Conservation (phyloP, 2,797 vertebrate species). For the Odontamblyopus rebecca region DNA sequence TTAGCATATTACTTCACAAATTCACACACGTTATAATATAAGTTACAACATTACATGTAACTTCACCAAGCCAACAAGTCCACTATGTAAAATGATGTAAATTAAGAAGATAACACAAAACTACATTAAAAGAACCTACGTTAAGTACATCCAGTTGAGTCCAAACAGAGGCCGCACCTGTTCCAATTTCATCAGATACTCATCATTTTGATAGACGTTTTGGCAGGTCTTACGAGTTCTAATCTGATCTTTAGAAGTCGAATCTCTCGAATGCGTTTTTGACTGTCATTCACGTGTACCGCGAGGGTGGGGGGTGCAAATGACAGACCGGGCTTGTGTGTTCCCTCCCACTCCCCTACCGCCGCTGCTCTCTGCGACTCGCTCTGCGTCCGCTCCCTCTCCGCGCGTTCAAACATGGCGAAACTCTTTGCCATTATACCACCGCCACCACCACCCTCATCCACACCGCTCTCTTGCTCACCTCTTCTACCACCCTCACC, state of each 20-base stretch:
- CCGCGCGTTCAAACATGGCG: slow-evolving; percentile 70
- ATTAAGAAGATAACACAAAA: too few species aligned
- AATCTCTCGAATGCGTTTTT: neutral
- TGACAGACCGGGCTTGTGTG: slow-evolving; percentile 36
- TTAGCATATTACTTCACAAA: neutral
- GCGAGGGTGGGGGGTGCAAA: slow-evolving; percentile 14
- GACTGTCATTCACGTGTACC: slow-evolving; percentile 5
- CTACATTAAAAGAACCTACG: too few species aligned
- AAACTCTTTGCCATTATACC: slow-evolving; percentile 59
- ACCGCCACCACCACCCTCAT: slow-evolving; percentile 18
- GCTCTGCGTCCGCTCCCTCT: slow-evolving; percentile 39
- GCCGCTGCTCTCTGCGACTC: slow-evolving; percentile 27
- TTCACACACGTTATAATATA: neutral
- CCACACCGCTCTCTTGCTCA: slow-evolving; percentile 17
- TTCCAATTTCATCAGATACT: neutral
- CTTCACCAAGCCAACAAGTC: too few species aligned
- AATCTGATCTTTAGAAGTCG: neutral
- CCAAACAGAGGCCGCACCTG: neutral
- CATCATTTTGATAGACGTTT: too few species aligned
- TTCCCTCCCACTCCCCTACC: slow-evolving; percentile 37
- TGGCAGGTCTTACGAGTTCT: neutral
- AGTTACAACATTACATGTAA: neutral
- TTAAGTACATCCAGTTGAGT: too few species aligned
- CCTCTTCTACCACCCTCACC: neutral
- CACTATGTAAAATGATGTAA: too few species aligned